phyloP scores from a whole-genome alignment of 1,140 invertebrate species.

The Amyelois transitella region DNA sequence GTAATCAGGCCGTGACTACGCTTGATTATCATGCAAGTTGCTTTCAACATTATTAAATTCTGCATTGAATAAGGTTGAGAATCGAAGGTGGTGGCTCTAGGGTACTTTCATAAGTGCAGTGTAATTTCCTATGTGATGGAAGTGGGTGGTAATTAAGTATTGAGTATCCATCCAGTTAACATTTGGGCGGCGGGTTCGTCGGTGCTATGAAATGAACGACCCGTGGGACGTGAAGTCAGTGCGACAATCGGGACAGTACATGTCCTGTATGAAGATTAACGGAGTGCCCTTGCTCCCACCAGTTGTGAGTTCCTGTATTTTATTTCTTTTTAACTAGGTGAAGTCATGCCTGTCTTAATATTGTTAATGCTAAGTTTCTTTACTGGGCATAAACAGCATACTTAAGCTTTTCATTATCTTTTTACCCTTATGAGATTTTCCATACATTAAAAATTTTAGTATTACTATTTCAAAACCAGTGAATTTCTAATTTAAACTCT shows the following conservation, averaged over 20 bases:
- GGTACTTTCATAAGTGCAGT: slow-evolving; percentile 20
- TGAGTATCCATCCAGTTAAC: slow-evolving; percentile 3
- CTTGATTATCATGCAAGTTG: slow-evolving; percentile 22
- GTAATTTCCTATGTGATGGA: slow-evolving; percentile 16
- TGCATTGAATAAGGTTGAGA: slow-evolving; percentile 14
- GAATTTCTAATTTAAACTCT: neutral
- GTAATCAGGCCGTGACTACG: slow-evolving; percentile 50
- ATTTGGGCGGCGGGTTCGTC: neutral
- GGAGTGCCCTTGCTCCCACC: slow-evolving; percentile 78
- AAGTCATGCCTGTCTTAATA: neutral
- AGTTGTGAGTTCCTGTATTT: slow-evolving; percentile 66
- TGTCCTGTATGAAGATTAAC: slow-evolving; percentile 78
- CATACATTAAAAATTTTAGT: too few species aligned
- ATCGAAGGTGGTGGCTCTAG: slow-evolving; percentile 1
- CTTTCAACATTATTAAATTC: slow-evolving; percentile 31
- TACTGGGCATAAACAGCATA: neutral
- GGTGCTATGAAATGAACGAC: slow-evolving; percentile 50
- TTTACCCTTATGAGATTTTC: too few species aligned
- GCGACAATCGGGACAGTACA: slow-evolving; percentile 60
- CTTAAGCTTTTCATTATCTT: too few species aligned
- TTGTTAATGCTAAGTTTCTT: neutral
- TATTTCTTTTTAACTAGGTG: neutral
- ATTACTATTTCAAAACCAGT: neutral
- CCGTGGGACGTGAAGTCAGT: slow-evolving; percentile 66
- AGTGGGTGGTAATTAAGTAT: slow-evolving; percentile 7